A percentile compares a stretch with the other conserved stretches of the same genome.
Evolutionary conservation across 2,113 vertebrate species (phyloP).

Genomic region (Hippocampus guttulatus): DNA sequence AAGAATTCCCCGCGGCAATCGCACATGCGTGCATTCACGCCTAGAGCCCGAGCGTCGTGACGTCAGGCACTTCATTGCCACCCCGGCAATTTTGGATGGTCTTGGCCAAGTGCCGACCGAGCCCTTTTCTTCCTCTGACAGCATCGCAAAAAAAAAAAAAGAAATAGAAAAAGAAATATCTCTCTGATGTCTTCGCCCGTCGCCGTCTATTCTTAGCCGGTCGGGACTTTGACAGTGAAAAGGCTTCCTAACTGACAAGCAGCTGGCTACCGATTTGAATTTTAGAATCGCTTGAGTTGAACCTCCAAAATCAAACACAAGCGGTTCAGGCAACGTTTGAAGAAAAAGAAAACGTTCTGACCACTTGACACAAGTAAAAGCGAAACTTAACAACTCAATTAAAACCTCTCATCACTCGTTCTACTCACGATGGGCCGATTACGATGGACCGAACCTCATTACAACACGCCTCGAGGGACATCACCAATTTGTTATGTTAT

Average conservation of each 20-base stretch:
- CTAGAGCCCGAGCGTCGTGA: conserved; percentile 43
- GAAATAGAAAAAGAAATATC: background rate
- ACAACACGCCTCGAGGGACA: background rate
- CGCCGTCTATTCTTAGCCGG: conserved; percentile 17
- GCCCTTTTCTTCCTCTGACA: conserved; percentile 8
- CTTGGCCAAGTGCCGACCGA: conserved; percentile 19
- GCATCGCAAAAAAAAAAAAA: background rate
- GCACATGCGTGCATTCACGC: background rate
- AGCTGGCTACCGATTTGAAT: background rate
- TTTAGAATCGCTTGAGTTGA: background rate
- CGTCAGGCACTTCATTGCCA: conserved; percentile 37
- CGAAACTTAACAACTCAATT: too few species aligned
- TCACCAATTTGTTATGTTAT: background rate
- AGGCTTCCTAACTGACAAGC: background rate
- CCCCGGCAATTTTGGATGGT: conserved; percentile 25
- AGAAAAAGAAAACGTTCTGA: too few species aligned
- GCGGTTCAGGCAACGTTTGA: background rate
- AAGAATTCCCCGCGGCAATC: conserved; percentile 12
- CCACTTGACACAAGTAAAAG: too few species aligned
- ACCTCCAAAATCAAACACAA: background rate
- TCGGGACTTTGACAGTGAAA: conserved; percentile 5
- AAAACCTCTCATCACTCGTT: too few species aligned
- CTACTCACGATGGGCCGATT: too few species aligned
- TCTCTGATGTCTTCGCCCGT: conserved; percentile 13
- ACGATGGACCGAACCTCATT: background rate